Conservation (phyloP, 2,797 vertebrate genomes). For the Diplodus sargus region DNA sequence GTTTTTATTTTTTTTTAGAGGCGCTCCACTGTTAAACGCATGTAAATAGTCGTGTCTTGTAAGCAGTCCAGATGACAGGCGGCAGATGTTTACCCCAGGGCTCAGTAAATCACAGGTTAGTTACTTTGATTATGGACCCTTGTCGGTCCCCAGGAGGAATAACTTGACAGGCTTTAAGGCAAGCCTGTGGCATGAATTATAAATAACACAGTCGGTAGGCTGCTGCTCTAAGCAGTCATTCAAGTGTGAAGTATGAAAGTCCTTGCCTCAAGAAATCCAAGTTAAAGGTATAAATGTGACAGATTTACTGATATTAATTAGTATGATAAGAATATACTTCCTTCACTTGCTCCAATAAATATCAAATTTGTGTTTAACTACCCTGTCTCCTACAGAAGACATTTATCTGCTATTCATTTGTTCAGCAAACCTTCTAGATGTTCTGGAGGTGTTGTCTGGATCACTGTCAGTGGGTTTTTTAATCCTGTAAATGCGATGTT, state of each 20-base stretch:
- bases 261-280: slow-evolving; percentile 6
- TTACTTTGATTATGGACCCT: slow-evolving; percentile 72
- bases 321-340: background rate
- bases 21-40: slow-evolving; percentile 50
- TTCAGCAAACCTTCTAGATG: background rate
- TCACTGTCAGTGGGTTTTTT: background rate
- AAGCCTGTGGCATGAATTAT: slow-evolving; percentile 55
- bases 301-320: slow-evolving; percentile 13
- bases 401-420: background rate
- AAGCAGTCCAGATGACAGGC: slow-evolving; percentile 70
- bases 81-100: slow-evolving; percentile 76
- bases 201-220: slow-evolving; percentile 50
- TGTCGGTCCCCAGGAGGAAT: slow-evolving; percentile 50
- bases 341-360: slow-evolving; percentile 6
- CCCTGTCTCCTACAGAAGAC: background rate
- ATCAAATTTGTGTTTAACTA: slow-evolving; percentile 9
- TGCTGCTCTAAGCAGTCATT: slow-evolving; percentile 7
- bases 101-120: slow-evolving; percentile 75
- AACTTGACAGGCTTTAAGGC: slow-evolving; percentile 56
- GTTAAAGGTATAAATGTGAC: slow-evolving; percentile 5
- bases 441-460: background rate
- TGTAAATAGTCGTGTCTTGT: slow-evolving; percentile 68
- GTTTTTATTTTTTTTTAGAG: slow-evolving; percentile 21
- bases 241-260: background rate
- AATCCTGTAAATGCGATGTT: background rate